Base-by-base conservation (phyloP, 2,113 vertebrate species). In the Eudyptes chrysolophus region DNA sequence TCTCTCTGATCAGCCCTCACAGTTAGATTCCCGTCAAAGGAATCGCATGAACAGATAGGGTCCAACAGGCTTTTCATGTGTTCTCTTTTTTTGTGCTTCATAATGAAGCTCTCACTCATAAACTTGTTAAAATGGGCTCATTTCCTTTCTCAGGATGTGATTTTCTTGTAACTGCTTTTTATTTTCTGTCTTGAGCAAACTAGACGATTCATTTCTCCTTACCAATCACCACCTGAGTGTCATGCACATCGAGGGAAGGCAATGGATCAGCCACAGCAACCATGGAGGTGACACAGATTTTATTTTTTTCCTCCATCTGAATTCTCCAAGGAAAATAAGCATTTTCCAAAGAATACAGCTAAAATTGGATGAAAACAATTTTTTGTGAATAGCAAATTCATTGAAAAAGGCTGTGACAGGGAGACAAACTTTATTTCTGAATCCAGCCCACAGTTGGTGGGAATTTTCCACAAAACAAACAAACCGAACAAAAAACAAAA, bases 321-420 rank as follows among this genome's bases (percentile, higher is more conserved):
- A 80, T 94, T 92, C 38, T 82, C 52, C 58, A 68, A 76, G 40
- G 77, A 76, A 94, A 92, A 89, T 13, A 79, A 79, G 25, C 10
- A 57, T 84, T 91, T 87, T 69, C 61, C 22, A 83, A 89, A 95
- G 49, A 87, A 80, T 46, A 85, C 48, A 84, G 58, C 66, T 85
- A 79, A 83, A 92, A 85, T 19, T 7, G 3, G 70, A 85, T 90
- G 25, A 90, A 89, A 85, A 65, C 11, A 24, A 21, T 40, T 78
- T 90, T 90, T 94, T 85, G 44, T 94, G 82, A 96, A 93, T 74
- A 97, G 62, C 76, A 76, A 92, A 92, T 94, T 94, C 95, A 97
- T 97, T 97, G 92, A 85, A 94, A 90, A 97, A 90, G 42, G 27
- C 84, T 97, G 82, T 85, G 66, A 74, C 44, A 46, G 36, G 61